phyloP scores from a whole-genome alignment of 2,888 invertebrate genomes.

The Iselma pallidipennis region DNA sequence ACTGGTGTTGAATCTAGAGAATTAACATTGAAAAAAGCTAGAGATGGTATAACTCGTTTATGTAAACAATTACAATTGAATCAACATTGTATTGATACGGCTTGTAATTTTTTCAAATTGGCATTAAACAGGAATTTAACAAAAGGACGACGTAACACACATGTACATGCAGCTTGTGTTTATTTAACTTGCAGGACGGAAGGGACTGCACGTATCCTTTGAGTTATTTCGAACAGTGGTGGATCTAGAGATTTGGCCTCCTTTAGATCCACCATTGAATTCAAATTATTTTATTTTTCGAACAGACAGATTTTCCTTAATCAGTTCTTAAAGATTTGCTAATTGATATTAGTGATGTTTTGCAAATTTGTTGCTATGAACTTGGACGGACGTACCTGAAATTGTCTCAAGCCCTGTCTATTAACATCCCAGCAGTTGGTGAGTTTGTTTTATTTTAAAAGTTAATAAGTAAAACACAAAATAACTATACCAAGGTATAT shows the following conservation, averaged over 20 bases:
- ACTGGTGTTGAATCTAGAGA: constrained; percentile 89
- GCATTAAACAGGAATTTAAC: constrained; percentile 83
- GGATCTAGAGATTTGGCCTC: no score
- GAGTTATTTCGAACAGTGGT: no score
- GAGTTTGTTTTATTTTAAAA: constrained; percentile 55
- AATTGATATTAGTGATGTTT: constrained; percentile 97
- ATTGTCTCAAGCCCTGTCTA: constrained; percentile 85
- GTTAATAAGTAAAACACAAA: constrained; percentile 1
- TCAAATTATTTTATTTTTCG: no score
- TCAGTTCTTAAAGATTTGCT: constrained; percentile 72
- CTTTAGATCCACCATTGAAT: no score
- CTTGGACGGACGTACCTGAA: constrained; percentile 91
- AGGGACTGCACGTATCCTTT: constrained; percentile 81
- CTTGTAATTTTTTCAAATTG: constrained; percentile 93
- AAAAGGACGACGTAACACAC: constrained; percentile 85
- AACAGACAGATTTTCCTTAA: no score
- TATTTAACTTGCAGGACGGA: constrained; percentile 96
- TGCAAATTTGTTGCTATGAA: constrained; percentile 95
- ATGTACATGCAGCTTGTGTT: constrained; percentile 95
- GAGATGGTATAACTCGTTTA: constrained; percentile 80
- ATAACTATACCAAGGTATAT: constrained; percentile 27
- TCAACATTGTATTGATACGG: constrained; percentile 90
- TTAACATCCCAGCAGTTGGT: constrained; percentile 88
- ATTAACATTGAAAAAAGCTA: constrained; percentile 86
- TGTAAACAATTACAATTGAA: constrained; percentile 87